A percentile compares a stretch with the other conserved stretches of the same genome.
phyloP scores from a whole-genome alignment of 2,113 vertebrate species.

The Ramphastos sulfuratus region DNA sequence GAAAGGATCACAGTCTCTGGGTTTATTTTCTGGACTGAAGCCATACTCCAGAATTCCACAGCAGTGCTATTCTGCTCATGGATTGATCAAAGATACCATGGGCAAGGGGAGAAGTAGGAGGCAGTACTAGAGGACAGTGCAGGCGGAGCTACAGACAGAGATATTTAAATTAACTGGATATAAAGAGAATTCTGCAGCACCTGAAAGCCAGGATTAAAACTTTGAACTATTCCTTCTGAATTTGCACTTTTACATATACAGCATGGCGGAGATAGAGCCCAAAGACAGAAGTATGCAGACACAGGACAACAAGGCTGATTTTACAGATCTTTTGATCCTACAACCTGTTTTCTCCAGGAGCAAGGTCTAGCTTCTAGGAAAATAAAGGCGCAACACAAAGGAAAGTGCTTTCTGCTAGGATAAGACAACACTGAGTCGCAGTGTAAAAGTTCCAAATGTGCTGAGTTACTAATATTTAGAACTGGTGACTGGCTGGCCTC shows the following conservation, averaged over 20 bases:
- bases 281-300: neutral
- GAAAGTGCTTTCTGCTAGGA: neutral
- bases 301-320: neutral
- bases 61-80: neutral
- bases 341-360: neutral
- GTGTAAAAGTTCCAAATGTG: neutral
- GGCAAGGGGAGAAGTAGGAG: neutral
- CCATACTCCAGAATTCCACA: neutral
- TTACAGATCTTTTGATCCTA: slow-evolving; percentile 5
- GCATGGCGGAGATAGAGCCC: neutral
- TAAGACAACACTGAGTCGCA: neutral
- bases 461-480: neutral
- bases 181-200: neutral
- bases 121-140: neutral
- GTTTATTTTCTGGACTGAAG: neutral
- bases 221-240: neutral
- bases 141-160: neutral
- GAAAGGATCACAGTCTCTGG: neutral
- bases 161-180: neutral
- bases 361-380: neutral
- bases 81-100: neutral
- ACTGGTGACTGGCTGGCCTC: neutral
- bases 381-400: neutral
- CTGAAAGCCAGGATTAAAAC: slow-evolving; percentile 4
- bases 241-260: neutral